These are phyloP conservation scores for Rhinoderma darwinii DNA, from an alignment of 2,113 vertebrate species.

Conservation along the genomic window DNA sequence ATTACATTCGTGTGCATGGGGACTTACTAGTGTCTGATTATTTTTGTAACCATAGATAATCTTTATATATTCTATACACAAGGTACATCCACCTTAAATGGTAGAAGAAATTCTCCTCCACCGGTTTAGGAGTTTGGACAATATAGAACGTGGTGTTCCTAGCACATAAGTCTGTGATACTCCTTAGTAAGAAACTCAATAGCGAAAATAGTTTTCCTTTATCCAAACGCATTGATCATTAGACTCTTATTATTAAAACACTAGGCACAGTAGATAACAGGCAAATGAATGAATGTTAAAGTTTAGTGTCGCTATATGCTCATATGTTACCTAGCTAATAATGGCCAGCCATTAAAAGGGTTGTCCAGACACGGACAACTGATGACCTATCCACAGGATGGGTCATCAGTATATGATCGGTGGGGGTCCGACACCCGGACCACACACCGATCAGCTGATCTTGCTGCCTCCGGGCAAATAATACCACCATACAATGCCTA, in stretches of 20 bases:
- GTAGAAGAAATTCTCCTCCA: not conserved
- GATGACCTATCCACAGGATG: too few species aligned
- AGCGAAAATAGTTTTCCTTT: not conserved
- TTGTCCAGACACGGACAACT: too few species aligned
- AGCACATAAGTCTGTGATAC: not conserved
- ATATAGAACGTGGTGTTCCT: not conserved
- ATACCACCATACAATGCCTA: too few species aligned
- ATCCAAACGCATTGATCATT: constrained; percentile 1
- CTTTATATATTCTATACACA: not conserved
- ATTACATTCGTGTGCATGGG: too few species aligned
- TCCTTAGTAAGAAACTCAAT: not conserved
- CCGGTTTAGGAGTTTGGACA: not conserved
- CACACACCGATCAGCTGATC: too few species aligned
- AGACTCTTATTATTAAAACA: not conserved
- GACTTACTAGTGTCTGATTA: too few species aligned
- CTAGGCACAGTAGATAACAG: constrained; percentile 18
- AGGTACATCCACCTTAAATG: not conserved
- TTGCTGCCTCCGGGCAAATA: too few species aligned
- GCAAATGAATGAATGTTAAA: constrained; percentile 10
- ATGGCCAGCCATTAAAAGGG: not conserved
- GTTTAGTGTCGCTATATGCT: not conserved
- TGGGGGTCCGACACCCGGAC: too few species aligned
- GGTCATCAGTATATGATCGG: too few species aligned
- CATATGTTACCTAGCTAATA: constrained; percentile 16
- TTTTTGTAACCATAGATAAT: too few species aligned